Base-by-base conservation (phyloP, 1,140 invertebrate species). In the Heliconius congener region DNA sequence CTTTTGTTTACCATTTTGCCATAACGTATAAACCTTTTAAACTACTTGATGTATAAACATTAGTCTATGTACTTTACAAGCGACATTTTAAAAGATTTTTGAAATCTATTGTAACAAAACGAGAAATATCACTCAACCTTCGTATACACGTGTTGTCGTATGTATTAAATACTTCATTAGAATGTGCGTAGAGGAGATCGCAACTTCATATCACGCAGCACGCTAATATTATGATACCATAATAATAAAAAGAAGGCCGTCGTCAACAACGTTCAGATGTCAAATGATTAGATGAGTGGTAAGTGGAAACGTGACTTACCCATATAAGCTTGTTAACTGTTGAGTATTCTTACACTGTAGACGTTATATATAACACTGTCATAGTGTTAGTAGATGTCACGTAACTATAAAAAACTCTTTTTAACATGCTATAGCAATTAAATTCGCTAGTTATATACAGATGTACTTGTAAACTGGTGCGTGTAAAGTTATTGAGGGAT, bases 401-500 rank as follows among this genome's bases (percentile, higher is more conserved):
- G 84, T 86, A 82, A 84, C 77, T 82, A 73, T 70, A 46, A 77
- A 34, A 66, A 80, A 82, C 52, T 30, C 42, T 42, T 37, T 76
- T 66, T 34, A 74, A 79, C 18, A 50, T 57, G 19, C 70, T 76
- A 37, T 70, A 11, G n/a, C 2, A 34, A 46, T 46, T 34, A 71
- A 66, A 76, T 42, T 37, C 57, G 11, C 13, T 9, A 55, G 77
- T 46, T 52, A 52, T 52, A 78, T 74, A 79, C 76, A 81, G 83
- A 85, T 83, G 85, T 86, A 86, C 83, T 86, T 78, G 78, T 81
- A 83, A 83, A 86, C 83, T 84, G 76, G 85, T 86, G 84, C 86
- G 87, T 83, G 83, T 83, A 85, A 84, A 89, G 87, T 89, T 89
- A 91, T 88, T 89, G 87, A 94, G 91, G 92, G 91, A 92, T 91